Conservation (phyloP, 2,888 invertebrate species). For the Brachyptera risi region DNA sequence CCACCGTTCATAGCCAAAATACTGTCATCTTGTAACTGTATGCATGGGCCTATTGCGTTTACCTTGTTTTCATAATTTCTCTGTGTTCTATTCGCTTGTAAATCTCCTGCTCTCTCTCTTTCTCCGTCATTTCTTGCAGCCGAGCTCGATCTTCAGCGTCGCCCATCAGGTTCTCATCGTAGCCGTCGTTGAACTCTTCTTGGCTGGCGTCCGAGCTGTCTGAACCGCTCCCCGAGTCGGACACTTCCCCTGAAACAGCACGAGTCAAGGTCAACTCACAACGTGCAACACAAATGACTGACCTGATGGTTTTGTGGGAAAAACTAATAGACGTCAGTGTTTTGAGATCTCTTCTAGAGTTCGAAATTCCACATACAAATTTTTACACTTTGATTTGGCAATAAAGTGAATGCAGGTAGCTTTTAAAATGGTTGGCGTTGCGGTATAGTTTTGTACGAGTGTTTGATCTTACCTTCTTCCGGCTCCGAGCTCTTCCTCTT, state of each 20-base stretch:
- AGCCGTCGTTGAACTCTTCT: slow-evolving; percentile 93
- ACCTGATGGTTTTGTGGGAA: no score
- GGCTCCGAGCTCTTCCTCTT: slow-evolving; percentile 65
- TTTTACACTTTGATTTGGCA: background rate
- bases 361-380: background rate
- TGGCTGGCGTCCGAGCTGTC: slow-evolving; percentile 64
- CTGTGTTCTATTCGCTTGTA: slow-evolving; percentile 94
- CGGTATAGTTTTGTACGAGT: no score
- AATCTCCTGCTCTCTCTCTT: slow-evolving; percentile 94
- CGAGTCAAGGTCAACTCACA: no score
- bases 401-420: slow-evolving; percentile 17
- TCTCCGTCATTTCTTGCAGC: slow-evolving; percentile 90
- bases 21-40: no score
- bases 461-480: slow-evolving; percentile 86
- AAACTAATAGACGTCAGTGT: no score
- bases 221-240: slow-evolving; percentile 60
- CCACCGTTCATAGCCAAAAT: no score
- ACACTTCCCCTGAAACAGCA: slow-evolving; percentile 76
- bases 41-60: no score
- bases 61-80: slow-evolving; percentile 88
- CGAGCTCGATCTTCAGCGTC: slow-evolving; percentile 91
- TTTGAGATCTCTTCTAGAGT: no score
- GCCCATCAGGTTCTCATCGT: slow-evolving; percentile 94
- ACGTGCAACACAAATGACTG: no score
- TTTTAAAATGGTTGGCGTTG: no score